Evolutionary conservation across 2,888 invertebrate genomes (phyloP), one percentile per base, ranked within the genome.

Genomic region (Monoplex corrugatus): DNA sequence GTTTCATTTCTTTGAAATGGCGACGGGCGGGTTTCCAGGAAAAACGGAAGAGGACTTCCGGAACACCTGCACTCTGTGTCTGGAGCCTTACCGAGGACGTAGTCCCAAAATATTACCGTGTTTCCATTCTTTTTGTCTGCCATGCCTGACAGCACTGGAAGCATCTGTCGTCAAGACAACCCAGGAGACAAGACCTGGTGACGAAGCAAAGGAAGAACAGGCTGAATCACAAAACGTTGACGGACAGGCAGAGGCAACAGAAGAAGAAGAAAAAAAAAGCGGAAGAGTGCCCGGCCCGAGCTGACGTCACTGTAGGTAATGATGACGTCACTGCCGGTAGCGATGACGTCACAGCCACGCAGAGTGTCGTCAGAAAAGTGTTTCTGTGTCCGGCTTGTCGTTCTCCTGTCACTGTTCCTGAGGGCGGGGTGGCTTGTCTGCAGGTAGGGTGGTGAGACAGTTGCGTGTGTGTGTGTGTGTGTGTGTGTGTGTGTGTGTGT

Each of bases 21-120:
- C 50, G 50, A 50, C 50, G 50, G 50, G 50, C 8, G 50, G 50
- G 19, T 50, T 10, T 50, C 19, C 50, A n/a, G 28, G 0, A n/a
- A 23, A 82, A 82, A 82, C 10, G 8, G 44, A 19, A 50, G 45
- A 82, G n/a, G 82, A 82, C 40, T 82, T 82, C 8, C 82, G 82
- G 0, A 28, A 82, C 23, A n/a, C 44, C 10, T 82, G 82, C 28
- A 28, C n/a, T 2, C n/a, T 82, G 82, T 82, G 82, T 28, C 3
- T 82, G 45, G 82, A 82, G 40, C 44, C 44, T 44, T 82, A 82
- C 38, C 19, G 3, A 19, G 82, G 82, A 3, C 40, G 82, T 3
- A 82, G 2, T 44, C 82, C 82, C 44, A 82, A 82, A 44, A 23
- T 82, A n/a, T 45, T 82, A 28, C 82, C 82, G 28, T 82, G 82